Base-by-base conservation (phyloP, 2,888 invertebrate genomes). In the Monochamus alternatus region DNA sequence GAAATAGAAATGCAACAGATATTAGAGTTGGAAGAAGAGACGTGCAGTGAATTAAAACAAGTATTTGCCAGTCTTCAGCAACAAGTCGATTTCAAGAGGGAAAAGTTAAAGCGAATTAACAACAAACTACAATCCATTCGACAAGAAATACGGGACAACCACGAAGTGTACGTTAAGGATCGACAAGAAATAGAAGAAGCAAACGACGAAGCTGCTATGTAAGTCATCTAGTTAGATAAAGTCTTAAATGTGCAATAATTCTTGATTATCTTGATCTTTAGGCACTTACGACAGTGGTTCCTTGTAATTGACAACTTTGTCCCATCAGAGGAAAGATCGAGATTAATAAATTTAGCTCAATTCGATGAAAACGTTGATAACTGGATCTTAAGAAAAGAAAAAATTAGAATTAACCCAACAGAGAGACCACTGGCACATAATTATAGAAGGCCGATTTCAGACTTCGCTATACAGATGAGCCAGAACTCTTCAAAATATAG, bases 11-110 rank as follows among this genome's bases (percentile, higher is more conserved):
- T 99, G 93, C 95, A 96, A 86, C 97, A 98, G 89, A 94, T 95
- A 86, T 91, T 99, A 70, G 98, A 99, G 86, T 91, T 96, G 83
- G 96, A 98, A 88, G 98, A 99, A 87, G 96, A 98, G 87, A 96
- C 95, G 14, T 96, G 97, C 12, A 91, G 95, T 66, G 98, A 96
- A 85, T 94, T 99, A 73, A 94, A 95, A 74, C 96, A 95, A 86
- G 98, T 97, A 0, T 98, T 96, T 86, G 93, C 96, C 8, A 96
- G 95, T 68, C 90, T 99, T 74, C 97, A 98, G 87, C 98, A 98
- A 87, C 98, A 99, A 89, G 98, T 99, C 2, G 99, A 99, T 87
- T 94, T 97, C 74, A 99, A 99, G 89, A 96, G 98, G 32, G 96
- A 95, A 84, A 97, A 98, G 88, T 89, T 98, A 72, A 96, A 97